phyloP scores from a whole-genome alignment of 2,797 vertebrate species.

The Rhyacichthys aspro region DNA sequence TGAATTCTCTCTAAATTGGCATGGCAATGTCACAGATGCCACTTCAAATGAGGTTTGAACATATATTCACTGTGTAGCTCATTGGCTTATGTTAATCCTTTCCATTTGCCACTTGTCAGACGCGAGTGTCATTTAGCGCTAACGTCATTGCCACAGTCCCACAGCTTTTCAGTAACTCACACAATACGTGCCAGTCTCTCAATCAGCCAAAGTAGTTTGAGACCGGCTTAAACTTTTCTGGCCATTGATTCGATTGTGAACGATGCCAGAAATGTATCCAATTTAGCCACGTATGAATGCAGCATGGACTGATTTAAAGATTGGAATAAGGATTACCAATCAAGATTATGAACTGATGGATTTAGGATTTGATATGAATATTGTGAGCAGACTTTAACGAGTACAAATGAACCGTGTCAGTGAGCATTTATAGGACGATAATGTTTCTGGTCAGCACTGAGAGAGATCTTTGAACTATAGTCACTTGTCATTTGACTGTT shows the following conservation, averaged over 20 bases:
- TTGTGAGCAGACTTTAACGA: neutral
- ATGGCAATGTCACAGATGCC: conserved; percentile 79
- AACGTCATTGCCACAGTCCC: conserved; percentile 60
- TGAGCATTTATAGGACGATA: neutral
- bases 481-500: too few relatives aligned
- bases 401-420: conserved; percentile 6
- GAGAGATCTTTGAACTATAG: too few relatives aligned
- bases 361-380: conserved; percentile 8
- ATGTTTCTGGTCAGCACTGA: too few relatives aligned
- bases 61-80: conserved; percentile 77
- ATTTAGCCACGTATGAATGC: conserved; percentile 59
- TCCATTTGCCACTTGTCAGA: conserved; percentile 77
- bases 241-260: conserved; percentile 77
- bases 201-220: conserved; percentile 66
- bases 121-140: conserved; percentile 66
- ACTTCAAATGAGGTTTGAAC: conserved; percentile 81
- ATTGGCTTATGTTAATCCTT: conserved; percentile 79
- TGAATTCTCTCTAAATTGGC: conserved; percentile 79
- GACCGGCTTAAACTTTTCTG: conserved; percentile 72
- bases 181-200: conserved; percentile 70
- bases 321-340: conserved; percentile 25
- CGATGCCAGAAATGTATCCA: conserved; percentile 63
- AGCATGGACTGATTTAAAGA: conserved; percentile 62
- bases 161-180: conserved; percentile 66
- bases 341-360: conserved; percentile 22